Evolutionary conservation across 2,797 vertebrate species (phyloP).

Genomic region (Dendrocincla tyrannina): DNA sequence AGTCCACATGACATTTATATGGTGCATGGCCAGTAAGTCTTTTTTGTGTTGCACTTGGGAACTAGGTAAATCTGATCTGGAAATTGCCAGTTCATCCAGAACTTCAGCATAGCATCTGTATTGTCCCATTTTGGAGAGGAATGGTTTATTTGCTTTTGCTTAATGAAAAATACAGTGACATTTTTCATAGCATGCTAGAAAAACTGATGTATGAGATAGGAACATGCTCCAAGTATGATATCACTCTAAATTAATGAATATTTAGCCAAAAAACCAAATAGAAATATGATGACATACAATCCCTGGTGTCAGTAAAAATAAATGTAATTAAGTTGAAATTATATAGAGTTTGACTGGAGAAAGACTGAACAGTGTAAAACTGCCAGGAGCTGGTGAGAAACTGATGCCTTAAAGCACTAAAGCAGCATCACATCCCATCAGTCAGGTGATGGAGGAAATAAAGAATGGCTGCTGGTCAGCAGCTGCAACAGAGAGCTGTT

Average conservation of each 20-base stretch:
- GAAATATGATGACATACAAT: background rate
- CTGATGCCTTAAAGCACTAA: background rate
- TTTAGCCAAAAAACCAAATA: background rate
- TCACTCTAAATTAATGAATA: background rate
- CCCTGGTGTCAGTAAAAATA: background rate
- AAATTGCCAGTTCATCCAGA: background rate
- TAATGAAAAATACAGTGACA: background rate
- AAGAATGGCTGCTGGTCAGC: background rate
- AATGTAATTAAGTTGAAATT: background rate
- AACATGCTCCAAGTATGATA: background rate
- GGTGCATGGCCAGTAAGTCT: background rate
- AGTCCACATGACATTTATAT: background rate
- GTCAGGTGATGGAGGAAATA: background rate
- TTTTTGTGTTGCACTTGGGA: background rate
- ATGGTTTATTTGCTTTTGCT: background rate
- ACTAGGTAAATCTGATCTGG: background rate
- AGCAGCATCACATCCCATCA: accelerated
- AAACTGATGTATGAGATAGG: background rate
- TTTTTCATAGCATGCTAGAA: background rate
- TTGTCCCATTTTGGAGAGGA: background rate
- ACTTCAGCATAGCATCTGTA: background rate
- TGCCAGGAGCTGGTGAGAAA: background rate
- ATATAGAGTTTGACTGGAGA: background rate
- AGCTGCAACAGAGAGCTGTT: background rate
- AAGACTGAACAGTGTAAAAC: background rate